phyloP scores from a whole-genome alignment of 1,140 invertebrate species.

The Drosophila ercepeae region DNA sequence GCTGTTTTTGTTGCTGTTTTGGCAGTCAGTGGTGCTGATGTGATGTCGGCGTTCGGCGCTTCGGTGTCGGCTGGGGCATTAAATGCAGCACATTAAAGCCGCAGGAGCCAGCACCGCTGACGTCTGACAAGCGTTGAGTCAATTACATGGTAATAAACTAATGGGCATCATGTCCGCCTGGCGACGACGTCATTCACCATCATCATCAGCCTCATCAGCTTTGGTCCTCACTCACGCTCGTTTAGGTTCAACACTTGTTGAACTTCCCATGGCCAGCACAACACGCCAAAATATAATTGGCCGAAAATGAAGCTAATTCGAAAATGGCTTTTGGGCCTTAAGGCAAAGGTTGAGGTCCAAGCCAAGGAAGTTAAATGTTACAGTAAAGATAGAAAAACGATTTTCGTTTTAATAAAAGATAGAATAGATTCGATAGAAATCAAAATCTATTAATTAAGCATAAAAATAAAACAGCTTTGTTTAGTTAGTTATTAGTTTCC shows the following conservation, averaged over 20 bases:
- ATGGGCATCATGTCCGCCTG: slow-evolving; percentile 57
- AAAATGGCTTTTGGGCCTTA: slow-evolving; percentile 17
- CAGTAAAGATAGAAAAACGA: background rate
- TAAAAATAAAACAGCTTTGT: background rate
- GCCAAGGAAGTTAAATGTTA: slow-evolving; percentile 3
- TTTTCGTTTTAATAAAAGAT: background rate
- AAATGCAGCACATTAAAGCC: slow-evolving; percentile 79
- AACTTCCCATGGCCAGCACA: slow-evolving; percentile 55
- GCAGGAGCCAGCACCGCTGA: slow-evolving; percentile 53
- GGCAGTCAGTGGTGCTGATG: slow-evolving; percentile 12
- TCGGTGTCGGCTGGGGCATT: slow-evolving; percentile 53
- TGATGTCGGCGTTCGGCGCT: slow-evolving; percentile 7
- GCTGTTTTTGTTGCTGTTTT: slow-evolving; percentile 48
- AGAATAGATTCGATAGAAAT: background rate
- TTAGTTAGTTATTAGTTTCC: slow-evolving; percentile 10
- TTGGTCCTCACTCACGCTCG: slow-evolving; percentile 53
- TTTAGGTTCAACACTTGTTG: slow-evolving; percentile 70
- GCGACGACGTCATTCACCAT: slow-evolving; percentile 39
- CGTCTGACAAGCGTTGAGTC: slow-evolving; percentile 75
- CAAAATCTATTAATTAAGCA: background rate
- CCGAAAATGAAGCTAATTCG: slow-evolving; percentile 25
- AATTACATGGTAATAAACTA: slow-evolving; percentile 82
- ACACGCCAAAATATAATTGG: slow-evolving; percentile 58
- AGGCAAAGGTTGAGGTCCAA: slow-evolving; percentile 24
- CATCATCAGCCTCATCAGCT: slow-evolving; percentile 35